These are phyloP conservation scores for Euproctis similis DNA, from an alignment of 2,888 invertebrate species.

Conservation along the genomic window DNA sequence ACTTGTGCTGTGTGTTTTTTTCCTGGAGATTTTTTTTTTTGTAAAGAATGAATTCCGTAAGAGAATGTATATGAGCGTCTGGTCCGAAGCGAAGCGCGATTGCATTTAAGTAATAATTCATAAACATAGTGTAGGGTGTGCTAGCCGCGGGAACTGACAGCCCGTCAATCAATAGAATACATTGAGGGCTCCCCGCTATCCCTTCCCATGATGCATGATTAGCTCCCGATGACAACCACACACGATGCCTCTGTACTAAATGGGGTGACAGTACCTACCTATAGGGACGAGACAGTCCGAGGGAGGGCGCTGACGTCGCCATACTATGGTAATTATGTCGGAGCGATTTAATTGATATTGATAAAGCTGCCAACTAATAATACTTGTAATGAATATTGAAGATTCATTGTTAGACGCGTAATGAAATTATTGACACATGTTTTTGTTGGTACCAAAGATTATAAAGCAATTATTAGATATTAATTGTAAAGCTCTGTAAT, in stretches of 20 bases:
- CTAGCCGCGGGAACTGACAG: constrained; percentile 25
- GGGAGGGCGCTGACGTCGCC: constrained; percentile 13
- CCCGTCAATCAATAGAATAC: constrained; percentile 36
- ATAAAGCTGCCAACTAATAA: constrained; percentile 22
- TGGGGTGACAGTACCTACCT: not conserved
- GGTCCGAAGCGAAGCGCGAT: too few species aligned
- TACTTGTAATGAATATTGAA: too few species aligned
- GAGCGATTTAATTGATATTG: constrained; percentile 25
- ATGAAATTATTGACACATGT: too few species aligned
- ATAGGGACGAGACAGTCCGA: not conserved
- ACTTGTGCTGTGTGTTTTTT: too few species aligned
- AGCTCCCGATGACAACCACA: constrained; percentile 36
- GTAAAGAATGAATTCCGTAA: too few species aligned
- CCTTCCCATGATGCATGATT: constrained; percentile 27
- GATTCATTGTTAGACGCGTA: too few species aligned
- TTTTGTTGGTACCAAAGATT: too few species aligned
- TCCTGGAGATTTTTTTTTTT: too few species aligned
- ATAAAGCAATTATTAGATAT: too few species aligned
- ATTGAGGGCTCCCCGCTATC: constrained; percentile 14
- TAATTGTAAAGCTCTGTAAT: too few species aligned
- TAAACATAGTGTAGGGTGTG: constrained; percentile 25
- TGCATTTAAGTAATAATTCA: too few species aligned
- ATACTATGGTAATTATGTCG: constrained; percentile 26
- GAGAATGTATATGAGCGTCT: too few species aligned
- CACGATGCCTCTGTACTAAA: constrained; percentile 20